A percentile compares a stretch with the other conserved stretches of the same genome.
These are phyloP conservation scores for Sorex maritimensis DNA, from an alignment of 2,797 vertebrate genomes.

Conservation along the genomic window DNA sequence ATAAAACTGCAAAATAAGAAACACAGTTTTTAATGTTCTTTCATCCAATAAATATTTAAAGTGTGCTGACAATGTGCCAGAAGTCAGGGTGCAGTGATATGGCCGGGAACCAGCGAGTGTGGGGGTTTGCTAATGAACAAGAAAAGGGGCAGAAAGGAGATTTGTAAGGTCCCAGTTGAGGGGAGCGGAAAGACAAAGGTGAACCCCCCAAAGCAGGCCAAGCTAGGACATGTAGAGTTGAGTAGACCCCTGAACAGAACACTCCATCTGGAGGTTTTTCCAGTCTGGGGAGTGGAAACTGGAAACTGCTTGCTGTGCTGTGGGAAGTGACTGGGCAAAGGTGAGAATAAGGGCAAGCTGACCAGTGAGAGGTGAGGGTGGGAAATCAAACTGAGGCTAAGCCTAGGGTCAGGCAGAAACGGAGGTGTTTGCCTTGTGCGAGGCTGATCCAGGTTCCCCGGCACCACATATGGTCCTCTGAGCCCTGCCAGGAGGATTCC, in stretches of 20 bases:
- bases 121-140: background rate
- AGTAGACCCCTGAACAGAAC: too few relatives aligned
- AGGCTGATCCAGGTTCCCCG: too few relatives aligned
- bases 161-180: background rate
- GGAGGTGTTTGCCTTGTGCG: background rate
- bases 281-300: too few relatives aligned
- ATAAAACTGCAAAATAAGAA: slow-evolving; percentile 44
- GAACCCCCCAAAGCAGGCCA: too few relatives aligned
- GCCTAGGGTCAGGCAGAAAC: too few relatives aligned
- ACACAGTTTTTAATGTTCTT: background rate
- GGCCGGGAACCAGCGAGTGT: background rate
- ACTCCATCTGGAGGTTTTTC: too few relatives aligned
- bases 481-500: too few relatives aligned
- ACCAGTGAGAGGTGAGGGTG: background rate
- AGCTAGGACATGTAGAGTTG: too few relatives aligned
- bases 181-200: background rate
- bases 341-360: background rate
- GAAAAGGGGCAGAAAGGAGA: background rate
- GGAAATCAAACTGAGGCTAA: background rate
- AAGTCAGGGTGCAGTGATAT: background rate
- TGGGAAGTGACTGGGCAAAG: background rate
- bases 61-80: background rate
- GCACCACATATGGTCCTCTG: too few relatives aligned
- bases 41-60: slow-evolving; percentile 27
- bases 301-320: too few relatives aligned